Evolutionary conservation across 2,113 vertebrate genomes (phyloP).

Genomic region (Candoia aspera): DNA sequence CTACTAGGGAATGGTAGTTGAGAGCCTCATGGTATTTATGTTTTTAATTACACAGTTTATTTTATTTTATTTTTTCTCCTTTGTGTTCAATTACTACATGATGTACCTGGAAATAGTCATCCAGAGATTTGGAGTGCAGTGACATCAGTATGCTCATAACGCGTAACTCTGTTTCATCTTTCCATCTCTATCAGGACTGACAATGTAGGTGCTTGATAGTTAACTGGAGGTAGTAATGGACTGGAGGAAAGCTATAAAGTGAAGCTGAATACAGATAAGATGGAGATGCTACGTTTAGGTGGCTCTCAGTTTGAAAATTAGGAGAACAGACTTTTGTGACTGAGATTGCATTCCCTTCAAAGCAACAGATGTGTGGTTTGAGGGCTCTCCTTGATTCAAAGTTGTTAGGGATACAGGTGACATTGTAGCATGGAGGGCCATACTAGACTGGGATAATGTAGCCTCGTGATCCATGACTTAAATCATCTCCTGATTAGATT

Average conservation of each 20-base stretch:
- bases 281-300: background rate
- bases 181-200: background rate
- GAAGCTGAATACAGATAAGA: background rate
- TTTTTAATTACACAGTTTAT: background rate
- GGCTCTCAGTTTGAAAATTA: background rate
- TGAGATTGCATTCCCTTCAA: background rate
- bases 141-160: background rate
- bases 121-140: background rate
- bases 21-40: background rate
- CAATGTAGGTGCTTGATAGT: background rate
- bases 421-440: background rate
- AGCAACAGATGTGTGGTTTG: background rate
- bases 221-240: background rate
- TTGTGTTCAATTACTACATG: background rate
- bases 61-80: background rate
- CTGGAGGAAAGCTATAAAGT: background rate
- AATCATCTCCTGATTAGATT: background rate
- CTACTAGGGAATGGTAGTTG: background rate
- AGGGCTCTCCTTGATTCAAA: background rate
- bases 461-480: background rate
- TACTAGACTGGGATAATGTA: background rate
- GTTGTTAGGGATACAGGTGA: background rate
- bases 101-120: background rate
- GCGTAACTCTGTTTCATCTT: background rate
- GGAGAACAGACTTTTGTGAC: background rate